phyloP scores from a whole-genome alignment of 2,113 vertebrate species.

The Vireo altiloquus region DNA sequence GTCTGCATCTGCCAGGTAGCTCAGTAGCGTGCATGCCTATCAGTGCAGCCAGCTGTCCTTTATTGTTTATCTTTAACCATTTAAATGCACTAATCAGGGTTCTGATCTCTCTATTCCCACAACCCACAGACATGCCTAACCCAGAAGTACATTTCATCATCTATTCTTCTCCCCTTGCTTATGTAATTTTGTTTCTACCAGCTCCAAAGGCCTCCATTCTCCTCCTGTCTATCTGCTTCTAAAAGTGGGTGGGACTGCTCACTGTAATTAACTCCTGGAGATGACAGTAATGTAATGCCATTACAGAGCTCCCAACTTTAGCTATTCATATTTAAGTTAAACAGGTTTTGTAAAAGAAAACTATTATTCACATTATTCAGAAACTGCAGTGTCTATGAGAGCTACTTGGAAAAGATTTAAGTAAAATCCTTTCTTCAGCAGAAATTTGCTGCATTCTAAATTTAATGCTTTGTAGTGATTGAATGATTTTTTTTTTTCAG shows the following conservation, averaged over 20 bases:
- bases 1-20: neutral
- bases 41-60: neutral
- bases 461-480: neutral
- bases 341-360: conserved; percentile 44
- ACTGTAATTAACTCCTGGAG: conserved; percentile 30
- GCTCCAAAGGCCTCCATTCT: conserved; percentile 7
- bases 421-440: neutral
- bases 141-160: neutral
- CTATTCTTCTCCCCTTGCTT: neutral
- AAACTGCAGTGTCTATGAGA: neutral
- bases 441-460: neutral
- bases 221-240: conserved; percentile 24
- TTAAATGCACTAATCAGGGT: neutral
- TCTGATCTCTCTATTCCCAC: neutral
- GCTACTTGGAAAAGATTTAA: neutral
- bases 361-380: conserved; percentile 26
- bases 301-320: conserved; percentile 46
- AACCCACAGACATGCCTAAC: neutral
- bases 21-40: neutral
- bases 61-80: neutral
- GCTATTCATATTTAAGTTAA: conserved; percentile 44
- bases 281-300: conserved; percentile 60
- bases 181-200: neutral
- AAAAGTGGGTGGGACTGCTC: conserved; percentile 42
- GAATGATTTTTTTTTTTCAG: neutral